Evolutionary conservation across 2,113 vertebrate genomes (phyloP).

Genomic region (Lontra canadensis): DNA sequence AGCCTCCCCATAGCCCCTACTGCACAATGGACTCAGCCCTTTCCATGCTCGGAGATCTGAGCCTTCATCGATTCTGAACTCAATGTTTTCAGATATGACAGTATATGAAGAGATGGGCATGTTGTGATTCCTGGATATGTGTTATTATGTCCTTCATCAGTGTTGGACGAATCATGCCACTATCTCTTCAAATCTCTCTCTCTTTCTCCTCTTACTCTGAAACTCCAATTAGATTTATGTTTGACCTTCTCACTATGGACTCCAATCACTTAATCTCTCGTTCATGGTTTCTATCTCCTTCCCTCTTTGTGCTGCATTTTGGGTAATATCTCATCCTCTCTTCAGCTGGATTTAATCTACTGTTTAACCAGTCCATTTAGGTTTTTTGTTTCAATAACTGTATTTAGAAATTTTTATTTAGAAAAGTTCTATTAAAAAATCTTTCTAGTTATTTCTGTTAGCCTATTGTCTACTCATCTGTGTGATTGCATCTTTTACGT

Average conservation of each 20-base stretch:
- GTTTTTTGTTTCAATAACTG: background rate
- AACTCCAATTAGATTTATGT: slow-evolving; percentile 32
- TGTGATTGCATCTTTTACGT: slow-evolving; percentile 18
- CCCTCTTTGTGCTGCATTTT: slow-evolving; percentile 10
- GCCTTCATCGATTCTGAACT: background rate
- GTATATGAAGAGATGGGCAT: background rate
- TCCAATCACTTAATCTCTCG: background rate
- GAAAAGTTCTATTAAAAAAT: slow-evolving; percentile 7
- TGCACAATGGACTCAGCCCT: background rate
- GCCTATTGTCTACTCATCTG: slow-evolving; percentile 7
- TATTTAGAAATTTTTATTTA: slow-evolving; percentile 9
- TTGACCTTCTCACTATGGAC: background rate
- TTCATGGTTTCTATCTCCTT: slow-evolving; percentile 31
- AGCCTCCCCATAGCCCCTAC: background rate
- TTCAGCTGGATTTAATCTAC: slow-evolving; percentile 32
- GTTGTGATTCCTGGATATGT: background rate
- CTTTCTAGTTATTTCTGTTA: slow-evolving; percentile 32
- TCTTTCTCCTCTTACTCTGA: background rate
- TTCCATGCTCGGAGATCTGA: background rate
- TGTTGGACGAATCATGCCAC: slow-evolving; percentile 6
- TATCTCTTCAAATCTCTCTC: slow-evolving; percentile 45
- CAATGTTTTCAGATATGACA: background rate
- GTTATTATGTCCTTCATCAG: slow-evolving; percentile 40
- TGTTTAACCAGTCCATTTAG: slow-evolving; percentile 9
- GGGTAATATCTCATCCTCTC: slow-evolving; percentile 28